These are phyloP conservation scores for Drosophila hawaiiensis DNA, from an alignment of 2,888 invertebrate species.

Conservation along the genomic window DNA sequence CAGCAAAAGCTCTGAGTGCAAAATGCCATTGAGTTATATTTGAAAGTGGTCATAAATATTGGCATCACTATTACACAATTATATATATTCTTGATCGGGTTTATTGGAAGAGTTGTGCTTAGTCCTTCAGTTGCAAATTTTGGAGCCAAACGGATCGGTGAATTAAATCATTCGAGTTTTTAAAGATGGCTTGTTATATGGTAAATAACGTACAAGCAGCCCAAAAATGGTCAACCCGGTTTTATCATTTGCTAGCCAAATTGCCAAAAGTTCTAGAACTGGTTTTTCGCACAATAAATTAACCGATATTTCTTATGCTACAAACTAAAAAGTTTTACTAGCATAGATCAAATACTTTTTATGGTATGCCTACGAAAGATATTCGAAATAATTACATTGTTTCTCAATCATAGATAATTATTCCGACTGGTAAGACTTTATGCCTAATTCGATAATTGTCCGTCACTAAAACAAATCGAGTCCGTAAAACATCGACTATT, in stretches of 20 bases:
- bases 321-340: not conserved
- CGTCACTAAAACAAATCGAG: not conserved
- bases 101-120: not conserved
- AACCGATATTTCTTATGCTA: not conserved
- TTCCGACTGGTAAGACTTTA: not conserved
- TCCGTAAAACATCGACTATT: not conserved
- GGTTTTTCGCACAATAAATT: not conserved
- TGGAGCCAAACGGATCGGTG: not conserved
- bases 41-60: constrained; percentile 25
- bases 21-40: constrained; percentile 27
- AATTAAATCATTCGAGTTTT: not conserved
- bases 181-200: not conserved
- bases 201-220: not conserved
- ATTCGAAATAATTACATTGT: not conserved
- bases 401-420: not conserved
- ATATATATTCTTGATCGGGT: not conserved
- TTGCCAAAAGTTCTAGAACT: not conserved
- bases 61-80: constrained; percentile 15
- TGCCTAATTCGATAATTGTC: not conserved
- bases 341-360: not conserved
- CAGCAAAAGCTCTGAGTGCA: constrained; percentile 24
- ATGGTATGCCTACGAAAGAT: not conserved
- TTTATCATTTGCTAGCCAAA: not conserved
- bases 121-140: not conserved
- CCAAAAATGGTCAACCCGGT: not conserved